Conservation (phyloP, 92 coral and sea anemone genomes). For the Hydrozoanthus gracilis region DNA sequence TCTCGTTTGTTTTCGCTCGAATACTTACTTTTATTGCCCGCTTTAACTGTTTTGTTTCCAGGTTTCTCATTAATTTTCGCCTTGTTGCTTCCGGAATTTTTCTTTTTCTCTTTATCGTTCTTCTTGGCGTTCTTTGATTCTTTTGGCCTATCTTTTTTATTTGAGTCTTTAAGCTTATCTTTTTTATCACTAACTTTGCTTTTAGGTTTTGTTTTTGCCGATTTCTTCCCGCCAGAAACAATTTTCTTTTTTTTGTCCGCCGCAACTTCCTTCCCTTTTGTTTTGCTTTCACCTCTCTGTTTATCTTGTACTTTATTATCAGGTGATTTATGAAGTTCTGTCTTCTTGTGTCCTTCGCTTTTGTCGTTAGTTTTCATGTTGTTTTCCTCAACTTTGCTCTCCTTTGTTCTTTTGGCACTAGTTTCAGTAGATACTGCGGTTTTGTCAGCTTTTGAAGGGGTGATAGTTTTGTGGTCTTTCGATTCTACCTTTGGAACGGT, state of each 20-base stretch:
- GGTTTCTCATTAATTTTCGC: conserved; percentile 2
- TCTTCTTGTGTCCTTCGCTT: conserved; percentile 16
- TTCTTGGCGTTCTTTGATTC: neutral
- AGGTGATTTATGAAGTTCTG: conserved; percentile 6
- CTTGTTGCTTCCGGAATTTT: neutral
- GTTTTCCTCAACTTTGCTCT: neutral
- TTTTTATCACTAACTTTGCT: conserved; percentile 24
- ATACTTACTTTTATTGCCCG: conserved; percentile 36
- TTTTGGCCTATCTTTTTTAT: conserved; percentile 16
- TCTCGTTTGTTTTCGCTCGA: neutral
- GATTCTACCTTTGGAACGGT: neutral
- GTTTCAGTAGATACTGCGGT: neutral
- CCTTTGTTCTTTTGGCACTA: neutral
- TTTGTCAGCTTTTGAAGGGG: neutral
- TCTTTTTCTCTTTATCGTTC: conserved; percentile 5
- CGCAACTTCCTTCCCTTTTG: conserved; percentile 3
- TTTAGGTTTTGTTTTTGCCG: conserved; percentile 1
- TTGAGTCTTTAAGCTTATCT: neutral
- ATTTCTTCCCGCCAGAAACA: neutral
- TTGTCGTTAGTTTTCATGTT: neutral
- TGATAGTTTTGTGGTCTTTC: conserved; percentile 10
- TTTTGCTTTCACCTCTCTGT: conserved; percentile 12
- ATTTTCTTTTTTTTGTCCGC: neutral
- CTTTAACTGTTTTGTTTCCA: conserved; percentile 14
- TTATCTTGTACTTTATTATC: conserved; percentile 13